Evolutionary conservation across 2,113 vertebrate genomes (phyloP), one percentile per base, ranked within the genome.

Genomic region (Nansenia antarctica): DNA sequence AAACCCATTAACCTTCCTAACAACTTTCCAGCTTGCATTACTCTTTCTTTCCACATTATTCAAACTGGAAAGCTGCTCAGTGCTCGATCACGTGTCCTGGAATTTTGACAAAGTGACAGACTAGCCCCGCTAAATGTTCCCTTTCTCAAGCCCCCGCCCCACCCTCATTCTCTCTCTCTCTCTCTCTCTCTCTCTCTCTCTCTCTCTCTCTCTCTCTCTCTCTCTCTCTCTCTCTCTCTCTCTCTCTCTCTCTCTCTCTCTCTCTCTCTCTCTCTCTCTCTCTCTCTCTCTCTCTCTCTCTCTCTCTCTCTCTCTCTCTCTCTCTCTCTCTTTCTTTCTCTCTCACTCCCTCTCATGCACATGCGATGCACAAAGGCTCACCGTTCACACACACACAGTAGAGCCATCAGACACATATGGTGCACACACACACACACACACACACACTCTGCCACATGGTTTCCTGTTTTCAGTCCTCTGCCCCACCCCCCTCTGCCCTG

Each of bases 381-480:
- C 67, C 64, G 42, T 49, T 27, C 39, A 67, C 61, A 22, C 39
- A 78, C 67, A 24, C n/a, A n/a, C n/a, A n/a, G n/a, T 74, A 84
- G 2, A 53, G 8, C 49, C 49, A 53, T 53, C 49, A 31, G 57
- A 59, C 8, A 61, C 59, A 61, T 37, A 61, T 37, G 57, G 32
- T 22, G 9, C 34, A 65, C 63, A 65, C 61, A 52, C 62, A 59
- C 63, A 61, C 29, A 70, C 53, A 67, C 42, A 61, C 32, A 35
- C 26, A 64, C 42, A 45, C 52, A 80, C 59, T n/a, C 76, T 81
- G 74, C 84, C 81, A 82, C 82, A 87, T 79, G 74, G 73, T 61
- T 75, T 90, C 86, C 88, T 88, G 84, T 79, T 89, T 86, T 85
- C 86, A 70, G 47, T 34, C 55, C 62, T 61, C 63, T 63, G 68